A percentile compares a stretch with the other conserved stretches of the same genome.
These are phyloP conservation scores for Mesembrinibis cayennensis DNA, from an alignment of 2,113 vertebrate species.

Conservation along the genomic window DNA sequence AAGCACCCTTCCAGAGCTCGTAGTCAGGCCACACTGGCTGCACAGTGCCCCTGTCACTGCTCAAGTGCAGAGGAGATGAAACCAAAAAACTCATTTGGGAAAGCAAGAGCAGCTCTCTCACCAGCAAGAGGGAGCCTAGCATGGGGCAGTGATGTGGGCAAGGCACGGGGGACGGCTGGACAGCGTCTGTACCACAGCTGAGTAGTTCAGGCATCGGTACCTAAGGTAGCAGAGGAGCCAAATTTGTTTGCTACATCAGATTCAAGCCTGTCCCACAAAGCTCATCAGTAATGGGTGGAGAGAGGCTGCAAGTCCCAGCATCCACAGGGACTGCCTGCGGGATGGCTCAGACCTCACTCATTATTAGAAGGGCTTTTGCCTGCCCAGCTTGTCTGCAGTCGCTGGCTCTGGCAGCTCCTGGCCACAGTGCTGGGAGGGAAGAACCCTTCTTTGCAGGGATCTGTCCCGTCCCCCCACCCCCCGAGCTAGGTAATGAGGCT, in stretches of 20 bases:
- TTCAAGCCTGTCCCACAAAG: neutral
- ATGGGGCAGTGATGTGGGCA: neutral
- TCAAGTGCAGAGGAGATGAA: neutral
- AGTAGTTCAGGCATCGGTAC: neutral
- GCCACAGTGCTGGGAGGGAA: neutral
- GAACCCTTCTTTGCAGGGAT: neutral
- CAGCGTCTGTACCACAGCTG: neutral
- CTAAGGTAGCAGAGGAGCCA: neutral
- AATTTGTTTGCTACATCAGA: neutral
- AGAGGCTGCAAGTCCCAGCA: neutral
- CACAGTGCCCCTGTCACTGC: neutral
- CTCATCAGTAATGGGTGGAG: neutral
- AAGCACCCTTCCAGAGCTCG: slow-evolving; percentile 17
- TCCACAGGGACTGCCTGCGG: neutral
- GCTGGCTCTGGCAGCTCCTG: neutral
- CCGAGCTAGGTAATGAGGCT: neutral
- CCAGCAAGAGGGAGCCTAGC: neutral
- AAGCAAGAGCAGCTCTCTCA: neutral
- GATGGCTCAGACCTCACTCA: neutral
- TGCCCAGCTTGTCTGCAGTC: neutral
- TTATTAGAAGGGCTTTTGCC: neutral
- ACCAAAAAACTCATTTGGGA: neutral
- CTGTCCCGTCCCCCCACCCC: too few relatives aligned
- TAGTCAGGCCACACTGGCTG: neutral
- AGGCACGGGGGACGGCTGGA: neutral